These are phyloP conservation scores for Pholis gunnellus DNA, from an alignment of 2,113 vertebrate genomes.

Conservation along the genomic window DNA sequence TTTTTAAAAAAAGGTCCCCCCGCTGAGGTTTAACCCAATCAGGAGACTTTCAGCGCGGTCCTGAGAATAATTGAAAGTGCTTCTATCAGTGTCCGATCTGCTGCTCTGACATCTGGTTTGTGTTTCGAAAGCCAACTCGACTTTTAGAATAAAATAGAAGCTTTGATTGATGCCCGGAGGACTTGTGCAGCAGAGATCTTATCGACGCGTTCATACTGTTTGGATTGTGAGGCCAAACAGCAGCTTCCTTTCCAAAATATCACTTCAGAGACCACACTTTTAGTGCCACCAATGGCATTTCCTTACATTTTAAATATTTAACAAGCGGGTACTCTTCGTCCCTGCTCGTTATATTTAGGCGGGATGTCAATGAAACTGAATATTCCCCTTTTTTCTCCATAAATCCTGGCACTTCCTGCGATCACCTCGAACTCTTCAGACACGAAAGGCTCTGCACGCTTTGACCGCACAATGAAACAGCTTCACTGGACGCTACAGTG, in stretches of 20 bases:
- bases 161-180: neutral
- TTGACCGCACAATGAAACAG: neutral
- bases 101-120: constrained; percentile 36
- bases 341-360: neutral
- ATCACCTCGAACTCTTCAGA: neutral
- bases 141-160: constrained; percentile 9
- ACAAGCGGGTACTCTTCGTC: too few species aligned
- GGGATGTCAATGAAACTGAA: neutral
- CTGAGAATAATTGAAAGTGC: neutral
- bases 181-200: constrained; percentile 10
- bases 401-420: neutral
- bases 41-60: neutral
- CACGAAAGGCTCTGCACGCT: neutral
- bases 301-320: neutral
- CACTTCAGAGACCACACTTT: neutral
- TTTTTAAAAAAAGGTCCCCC: too few species aligned
- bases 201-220: neutral
- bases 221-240: neutral
- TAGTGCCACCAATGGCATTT: neutral
- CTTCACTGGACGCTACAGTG: neutral
- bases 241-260: constrained; percentile 1
- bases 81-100: constrained; percentile 6
- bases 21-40: constrained; percentile 3
- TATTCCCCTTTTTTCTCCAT: neutral
- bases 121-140: neutral